These are phyloP conservation scores for Trissoscelio sp. DNA, from an alignment of 2,888 invertebrate species.

Conservation along the genomic window DNA sequence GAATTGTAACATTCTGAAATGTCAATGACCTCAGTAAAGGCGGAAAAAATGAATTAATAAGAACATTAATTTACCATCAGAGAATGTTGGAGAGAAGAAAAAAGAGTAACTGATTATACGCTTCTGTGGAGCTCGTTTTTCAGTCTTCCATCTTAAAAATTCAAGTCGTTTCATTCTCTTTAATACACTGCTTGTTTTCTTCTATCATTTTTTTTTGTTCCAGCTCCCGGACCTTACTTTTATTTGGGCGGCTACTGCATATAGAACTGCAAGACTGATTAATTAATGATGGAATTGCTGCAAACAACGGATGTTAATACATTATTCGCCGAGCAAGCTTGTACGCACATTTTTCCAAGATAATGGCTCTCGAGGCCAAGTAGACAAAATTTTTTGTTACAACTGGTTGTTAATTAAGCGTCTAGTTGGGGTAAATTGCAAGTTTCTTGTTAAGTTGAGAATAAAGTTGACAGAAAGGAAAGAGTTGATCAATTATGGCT, in stretches of 20 bases:
- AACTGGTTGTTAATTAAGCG: slow-evolving; percentile 35
- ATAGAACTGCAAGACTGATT: slow-evolving; percentile 72
- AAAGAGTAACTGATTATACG: slow-evolving; percentile 22
- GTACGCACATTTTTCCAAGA: slow-evolving; percentile 39
- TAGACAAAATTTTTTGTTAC: slow-evolving; percentile 18
- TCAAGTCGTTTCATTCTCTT: slow-evolving; percentile 21
- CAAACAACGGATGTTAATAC: slow-evolving; percentile 33
- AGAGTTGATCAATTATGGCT: too few species aligned
- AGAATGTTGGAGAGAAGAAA: not conserved
- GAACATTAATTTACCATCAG: slow-evolving; percentile 31
- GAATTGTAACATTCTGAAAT: slow-evolving; percentile 1
- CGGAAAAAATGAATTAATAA: slow-evolving; percentile 24
- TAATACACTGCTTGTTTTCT: slow-evolving; percentile 9
- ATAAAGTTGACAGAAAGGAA: not conserved
- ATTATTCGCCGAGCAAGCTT: slow-evolving; percentile 36
- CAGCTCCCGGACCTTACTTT: slow-evolving; percentile 76
- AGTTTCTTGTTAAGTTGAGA: slow-evolving; percentile 6
- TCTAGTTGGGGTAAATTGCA: not conserved
- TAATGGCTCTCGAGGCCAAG: slow-evolving; percentile 13
- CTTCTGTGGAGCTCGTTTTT: slow-evolving; percentile 17
- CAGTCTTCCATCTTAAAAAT: slow-evolving; percentile 44
- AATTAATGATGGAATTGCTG: slow-evolving; percentile 34
- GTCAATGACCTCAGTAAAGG: not conserved
- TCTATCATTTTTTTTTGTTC: slow-evolving; percentile 62
- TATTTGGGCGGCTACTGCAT: slow-evolving; percentile 77